Percentiles rank a stretch among this genome's conserved stretches.
These are phyloP conservation scores for Coracias cyanogaster DNA, from an alignment of 2,797 vertebrate species.

Conservation along the genomic window DNA sequence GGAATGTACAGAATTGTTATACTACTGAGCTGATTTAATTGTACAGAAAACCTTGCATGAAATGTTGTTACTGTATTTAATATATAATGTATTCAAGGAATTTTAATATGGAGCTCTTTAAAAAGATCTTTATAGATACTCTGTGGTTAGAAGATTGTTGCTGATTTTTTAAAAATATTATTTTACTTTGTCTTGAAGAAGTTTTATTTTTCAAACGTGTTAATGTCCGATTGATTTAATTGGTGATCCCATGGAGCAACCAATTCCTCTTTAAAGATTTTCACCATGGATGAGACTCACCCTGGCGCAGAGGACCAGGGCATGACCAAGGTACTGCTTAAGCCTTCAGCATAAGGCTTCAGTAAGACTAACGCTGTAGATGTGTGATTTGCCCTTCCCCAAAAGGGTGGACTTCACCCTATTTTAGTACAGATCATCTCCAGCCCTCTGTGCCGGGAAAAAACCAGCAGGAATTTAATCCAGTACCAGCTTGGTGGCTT, in stretches of 20 bases:
- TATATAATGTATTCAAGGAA: conserved; percentile 88
- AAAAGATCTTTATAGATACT: conserved; percentile 72
- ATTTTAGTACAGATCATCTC: background rate
- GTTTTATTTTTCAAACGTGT: conserved; percentile 59
- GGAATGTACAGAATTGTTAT: conserved; percentile 88
- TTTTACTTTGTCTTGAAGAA: conserved; percentile 59
- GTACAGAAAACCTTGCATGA: conserved; percentile 90
- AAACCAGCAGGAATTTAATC: background rate
- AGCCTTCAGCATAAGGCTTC: conserved; percentile 1
- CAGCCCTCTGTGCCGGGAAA: background rate
- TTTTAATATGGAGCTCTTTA: conserved; percentile 75
- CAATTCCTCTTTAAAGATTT: conserved; percentile 24
- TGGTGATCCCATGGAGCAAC: conserved; percentile 15
- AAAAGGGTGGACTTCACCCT: background rate
- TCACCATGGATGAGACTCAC: background rate
- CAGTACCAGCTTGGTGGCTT: background rate
- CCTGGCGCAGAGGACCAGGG: background rate
- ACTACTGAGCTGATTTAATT: conserved; percentile 91
- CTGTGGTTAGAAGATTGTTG: conserved; percentile 67
- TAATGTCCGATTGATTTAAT: conserved; percentile 30
- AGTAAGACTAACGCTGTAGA: background rate
- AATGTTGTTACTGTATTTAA: conserved; percentile 93
- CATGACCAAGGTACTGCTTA: conserved; percentile 19
- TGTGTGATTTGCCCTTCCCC: background rate
- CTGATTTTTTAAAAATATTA: conserved; percentile 31